Evolutionary conservation across 2,888 invertebrate genomes (phyloP), one percentile per base, ranked within the genome.

Genomic region (Busseola fusca): DNA sequence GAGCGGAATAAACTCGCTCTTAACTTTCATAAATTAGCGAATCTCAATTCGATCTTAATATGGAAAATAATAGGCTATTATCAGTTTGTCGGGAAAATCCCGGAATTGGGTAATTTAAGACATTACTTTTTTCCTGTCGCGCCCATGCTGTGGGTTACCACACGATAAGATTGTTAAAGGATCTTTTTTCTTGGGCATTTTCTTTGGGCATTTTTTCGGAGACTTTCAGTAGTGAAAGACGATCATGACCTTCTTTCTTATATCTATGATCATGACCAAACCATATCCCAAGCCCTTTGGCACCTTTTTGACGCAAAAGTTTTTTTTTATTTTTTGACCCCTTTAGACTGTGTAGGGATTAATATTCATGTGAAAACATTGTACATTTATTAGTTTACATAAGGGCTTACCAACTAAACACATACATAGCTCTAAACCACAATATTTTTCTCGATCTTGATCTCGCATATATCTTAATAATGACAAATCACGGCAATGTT

Each of bases 41-140:
- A 83, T 74, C 71, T 69, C 60, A 66, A 74, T 72, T 68, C 40
- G 64, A 64, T 82, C 48, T 62, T 80, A 82, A 84, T 74, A 72
- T 67, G 58, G 56, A 14, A 78, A 66, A 58, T 76, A 72, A 81
- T 71, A 67, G 79, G 18, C 76, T 69, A 76, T 78, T 79, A 79
- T 73, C 70, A 79, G 68, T 76, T 72, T 75, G 68, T 70, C 27
- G 34, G 9, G 14, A 59, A 66, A 62, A 54, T 71, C 34, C 58
- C 50, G 63, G 57, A 72, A 82, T 78, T 30, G 72, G 72, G 74
- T 69, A 69, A 77, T 82, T 82, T 77, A 48, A 27, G 48, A 59
- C 25, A 74, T 71, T 66, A 75, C 80, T 73, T 70, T 50, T 69
- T 30, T 64, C 18, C 10, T 12, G 9, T 64, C 2, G 12, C 54